Conservation (phyloP, 2,797 vertebrate genomes). For the Mormyrus proboscirostris region DNA sequence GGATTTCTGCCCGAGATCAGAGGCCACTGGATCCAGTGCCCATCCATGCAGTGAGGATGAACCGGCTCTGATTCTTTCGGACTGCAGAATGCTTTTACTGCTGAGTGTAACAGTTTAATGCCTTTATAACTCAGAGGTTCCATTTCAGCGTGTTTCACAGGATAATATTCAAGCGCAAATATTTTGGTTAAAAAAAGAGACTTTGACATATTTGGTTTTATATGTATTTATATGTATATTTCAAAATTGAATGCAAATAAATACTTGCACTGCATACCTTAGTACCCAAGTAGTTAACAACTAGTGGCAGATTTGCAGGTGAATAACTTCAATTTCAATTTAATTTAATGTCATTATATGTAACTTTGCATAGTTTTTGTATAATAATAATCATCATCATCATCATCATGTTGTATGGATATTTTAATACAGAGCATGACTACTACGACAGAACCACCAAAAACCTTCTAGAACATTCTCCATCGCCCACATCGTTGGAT, state of each 20-base stretch:
- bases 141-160: background rate
- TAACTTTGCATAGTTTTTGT: background rate
- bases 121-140: background rate
- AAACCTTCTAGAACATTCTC: background rate
- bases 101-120: conserved; percentile 1
- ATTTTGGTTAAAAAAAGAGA: background rate
- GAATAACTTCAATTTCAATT: background rate
- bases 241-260: background rate
- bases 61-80: background rate
- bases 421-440: background rate
- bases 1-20: background rate
- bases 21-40: background rate
- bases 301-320: background rate
- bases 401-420: background rate
- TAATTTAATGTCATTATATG: background rate
- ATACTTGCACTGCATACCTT: background rate
- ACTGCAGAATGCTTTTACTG: background rate
- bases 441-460: background rate
- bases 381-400: background rate
- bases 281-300: background rate
- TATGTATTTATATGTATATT: background rate
- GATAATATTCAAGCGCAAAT: background rate
- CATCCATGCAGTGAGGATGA: background rate
- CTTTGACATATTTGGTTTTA: background rate
- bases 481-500: background rate